Conservation (phyloP, 2,113 vertebrate genomes). For the Indri indri region DNA sequence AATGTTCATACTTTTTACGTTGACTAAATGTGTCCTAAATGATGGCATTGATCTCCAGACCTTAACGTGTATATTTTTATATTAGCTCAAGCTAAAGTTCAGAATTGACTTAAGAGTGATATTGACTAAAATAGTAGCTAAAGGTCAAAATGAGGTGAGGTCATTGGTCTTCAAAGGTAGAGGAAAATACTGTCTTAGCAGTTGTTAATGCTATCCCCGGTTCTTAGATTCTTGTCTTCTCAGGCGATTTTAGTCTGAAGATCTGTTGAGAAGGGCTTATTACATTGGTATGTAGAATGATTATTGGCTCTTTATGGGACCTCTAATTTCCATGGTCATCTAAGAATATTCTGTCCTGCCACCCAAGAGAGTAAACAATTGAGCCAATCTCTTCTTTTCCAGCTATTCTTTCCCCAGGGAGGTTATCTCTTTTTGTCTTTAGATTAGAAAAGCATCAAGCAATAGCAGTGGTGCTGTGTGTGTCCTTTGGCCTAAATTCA, state of each 20-base stretch:
- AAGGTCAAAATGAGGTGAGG: neutral
- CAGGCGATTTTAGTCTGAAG: neutral
- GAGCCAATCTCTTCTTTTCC: neutral
- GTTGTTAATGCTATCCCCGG: neutral
- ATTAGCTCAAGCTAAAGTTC: constrained; percentile 29
- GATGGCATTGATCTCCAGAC: neutral
- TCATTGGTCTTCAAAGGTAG: neutral
- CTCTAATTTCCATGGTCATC: neutral
- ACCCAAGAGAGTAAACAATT: neutral
- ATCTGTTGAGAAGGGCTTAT: neutral
- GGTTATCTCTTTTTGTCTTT: neutral
- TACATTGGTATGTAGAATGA: neutral
- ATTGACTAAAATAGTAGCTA: neutral
- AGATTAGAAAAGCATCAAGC: neutral
- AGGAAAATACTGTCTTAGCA: neutral
- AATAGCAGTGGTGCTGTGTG: neutral
- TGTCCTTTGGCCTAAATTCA: neutral
- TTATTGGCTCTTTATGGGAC: neutral
- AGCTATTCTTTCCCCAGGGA: neutral
- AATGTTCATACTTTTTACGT: constrained; percentile 22
- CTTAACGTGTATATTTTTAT: neutral
- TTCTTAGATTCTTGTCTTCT: neutral
- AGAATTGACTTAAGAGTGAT: neutral
- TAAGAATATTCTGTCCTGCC: neutral
- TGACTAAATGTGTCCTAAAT: neutral